These are phyloP conservation scores for Prenolepis imparis DNA, from an alignment of 2,888 invertebrate genomes.

Conservation along the genomic window DNA sequence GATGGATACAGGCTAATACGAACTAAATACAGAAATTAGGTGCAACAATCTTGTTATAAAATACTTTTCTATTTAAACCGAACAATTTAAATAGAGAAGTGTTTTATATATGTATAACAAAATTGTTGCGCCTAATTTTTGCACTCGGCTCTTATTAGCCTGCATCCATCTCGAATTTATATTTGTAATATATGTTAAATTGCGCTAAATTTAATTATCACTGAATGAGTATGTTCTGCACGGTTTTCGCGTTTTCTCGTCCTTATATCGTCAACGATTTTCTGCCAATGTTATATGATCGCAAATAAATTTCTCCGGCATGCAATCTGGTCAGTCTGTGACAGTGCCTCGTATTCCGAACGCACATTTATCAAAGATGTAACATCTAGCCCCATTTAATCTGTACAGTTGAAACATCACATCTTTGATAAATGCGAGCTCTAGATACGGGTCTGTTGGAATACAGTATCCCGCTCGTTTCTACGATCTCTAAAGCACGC, in stretches of 20 bases:
- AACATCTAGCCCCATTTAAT: slow-evolving; percentile 66
- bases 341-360: slow-evolving; percentile 59
- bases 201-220: not conserved
- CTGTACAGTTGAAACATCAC: slow-evolving; percentile 65
- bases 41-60: no score
- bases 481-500: slow-evolving; percentile 29
- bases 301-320: slow-evolving; percentile 56
- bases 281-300: slow-evolving; percentile 42
- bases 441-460: slow-evolving; percentile 32
- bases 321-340: slow-evolving; percentile 57
- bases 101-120: no score
- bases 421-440: slow-evolving; percentile 64
- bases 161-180: no score
- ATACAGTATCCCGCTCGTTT: slow-evolving; percentile 6
- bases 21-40: no score
- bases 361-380: slow-evolving; percentile 62
- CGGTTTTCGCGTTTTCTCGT: slow-evolving; percentile 11
- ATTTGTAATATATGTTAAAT: not conserved
- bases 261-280: slow-evolving; percentile 45
- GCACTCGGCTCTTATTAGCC: no score
- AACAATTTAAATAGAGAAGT: no score
- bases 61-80: no score
- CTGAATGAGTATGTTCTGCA: not conserved
- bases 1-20: no score
- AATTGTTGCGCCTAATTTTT: no score